A percentile compares a stretch with the other conserved stretches of the same genome.
Evolutionary conservation across 2,888 invertebrate species (phyloP).

Genomic region (Cheilosia grossa): DNA sequence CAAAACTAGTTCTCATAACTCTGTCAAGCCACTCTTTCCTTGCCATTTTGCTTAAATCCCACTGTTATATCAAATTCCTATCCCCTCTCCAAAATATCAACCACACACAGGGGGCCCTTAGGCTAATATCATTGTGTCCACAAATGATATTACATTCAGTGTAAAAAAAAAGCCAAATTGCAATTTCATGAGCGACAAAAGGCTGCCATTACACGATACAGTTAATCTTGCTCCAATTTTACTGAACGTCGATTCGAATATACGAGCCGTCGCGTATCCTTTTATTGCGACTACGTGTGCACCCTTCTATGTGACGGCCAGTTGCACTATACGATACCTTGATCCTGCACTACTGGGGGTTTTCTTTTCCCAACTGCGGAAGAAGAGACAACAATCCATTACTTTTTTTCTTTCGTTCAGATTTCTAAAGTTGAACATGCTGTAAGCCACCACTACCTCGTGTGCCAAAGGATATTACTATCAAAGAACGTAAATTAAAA

Average conservation of each 20-base stretch:
- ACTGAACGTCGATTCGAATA: constrained; percentile 35
- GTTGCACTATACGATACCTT: constrained; percentile 57
- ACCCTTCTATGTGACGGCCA: constrained; percentile 25
- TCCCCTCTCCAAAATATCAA: constrained; percentile 7
- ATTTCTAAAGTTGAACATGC: constrained; percentile 32
- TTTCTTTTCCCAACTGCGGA: constrained; percentile 2
- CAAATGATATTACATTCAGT: constrained; percentile 46
- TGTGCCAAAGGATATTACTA: constrained; percentile 49
- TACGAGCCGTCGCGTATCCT: background rate
- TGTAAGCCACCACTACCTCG: constrained; percentile 39
- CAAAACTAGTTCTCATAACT: background rate
- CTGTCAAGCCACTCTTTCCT: background rate
- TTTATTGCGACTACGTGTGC: constrained; percentile 12
- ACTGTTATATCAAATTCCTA: background rate
- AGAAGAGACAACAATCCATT: constrained; percentile 23
- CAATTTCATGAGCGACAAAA: constrained; percentile 47
- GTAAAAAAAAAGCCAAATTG: constrained; percentile 36
- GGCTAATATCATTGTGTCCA: constrained; percentile 34
- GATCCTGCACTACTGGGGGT: background rate
- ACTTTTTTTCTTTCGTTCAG: constrained; percentile 33
- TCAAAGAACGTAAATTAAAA: constrained; percentile 47
- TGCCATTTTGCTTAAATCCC: background rate
- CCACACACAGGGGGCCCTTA: constrained; percentile 1
- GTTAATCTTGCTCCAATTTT: constrained; percentile 39
- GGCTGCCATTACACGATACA: constrained; percentile 15